phyloP scores from a whole-genome alignment of 2,888 invertebrate genomes.

The Pseudococcus jackbeardsleyi region DNA sequence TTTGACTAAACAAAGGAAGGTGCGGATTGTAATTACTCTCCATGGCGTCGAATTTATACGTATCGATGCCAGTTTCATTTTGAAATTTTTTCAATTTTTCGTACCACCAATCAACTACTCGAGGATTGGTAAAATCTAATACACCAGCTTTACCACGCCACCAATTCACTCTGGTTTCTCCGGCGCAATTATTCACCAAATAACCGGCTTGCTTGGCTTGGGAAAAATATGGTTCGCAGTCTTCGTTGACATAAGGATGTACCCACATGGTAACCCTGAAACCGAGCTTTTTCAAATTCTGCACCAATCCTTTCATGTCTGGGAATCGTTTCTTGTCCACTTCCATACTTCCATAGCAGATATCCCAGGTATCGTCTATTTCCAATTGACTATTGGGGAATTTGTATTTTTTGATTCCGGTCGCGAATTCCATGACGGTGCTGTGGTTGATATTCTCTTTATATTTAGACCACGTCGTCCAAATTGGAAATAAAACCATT shows the following conservation, averaged over 20 bases:
- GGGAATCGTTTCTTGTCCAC: constrained; percentile 80
- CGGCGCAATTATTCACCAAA: constrained; percentile 70
- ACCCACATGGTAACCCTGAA: constrained; percentile 86
- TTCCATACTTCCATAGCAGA: constrained; percentile 83
- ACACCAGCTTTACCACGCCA: constrained; percentile 73
- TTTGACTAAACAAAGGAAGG: constrained; percentile 33
- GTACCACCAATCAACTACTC: constrained; percentile 71
- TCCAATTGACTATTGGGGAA: constrained; percentile 84
- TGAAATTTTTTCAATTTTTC: constrained; percentile 73
- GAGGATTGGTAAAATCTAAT: constrained; percentile 79
- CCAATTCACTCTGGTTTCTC: constrained; percentile 69
- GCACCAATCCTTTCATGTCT: constrained; percentile 76
- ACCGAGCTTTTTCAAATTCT: constrained; percentile 74
- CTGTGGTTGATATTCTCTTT: constrained; percentile 78
- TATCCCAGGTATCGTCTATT: constrained; percentile 91
- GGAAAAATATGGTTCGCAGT: constrained; percentile 77
- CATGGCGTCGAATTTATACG: constrained; percentile 87
- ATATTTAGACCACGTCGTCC: constrained; percentile 90
- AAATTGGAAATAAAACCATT: constrained; percentile 85
- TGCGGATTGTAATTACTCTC: constrained; percentile 70
- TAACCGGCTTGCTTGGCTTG: constrained; percentile 73
- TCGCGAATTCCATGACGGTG: constrained; percentile 76
- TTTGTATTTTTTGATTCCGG: constrained; percentile 77
- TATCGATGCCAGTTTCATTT: constrained; percentile 77
- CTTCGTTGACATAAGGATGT: constrained; percentile 87